These are phyloP conservation scores for Pristionchus pacificus DNA, from an alignment of 1,140 invertebrate species.

Conservation along the genomic window DNA sequence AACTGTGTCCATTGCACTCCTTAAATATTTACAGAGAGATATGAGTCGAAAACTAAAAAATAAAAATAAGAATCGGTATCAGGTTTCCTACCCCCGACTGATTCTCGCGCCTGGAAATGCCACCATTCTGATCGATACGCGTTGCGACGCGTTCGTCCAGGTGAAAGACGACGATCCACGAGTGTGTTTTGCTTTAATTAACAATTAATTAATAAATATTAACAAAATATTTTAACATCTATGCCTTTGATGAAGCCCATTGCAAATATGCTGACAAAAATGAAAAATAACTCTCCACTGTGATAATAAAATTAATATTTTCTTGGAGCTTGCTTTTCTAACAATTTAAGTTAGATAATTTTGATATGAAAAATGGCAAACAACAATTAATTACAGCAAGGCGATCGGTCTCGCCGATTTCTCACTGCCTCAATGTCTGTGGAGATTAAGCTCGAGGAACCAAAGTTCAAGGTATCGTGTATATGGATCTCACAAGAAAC, in stretches of 20 bases:
- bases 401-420: slow-evolving; percentile 48
- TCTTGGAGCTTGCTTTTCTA: neutral
- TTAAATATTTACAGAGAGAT: no score
- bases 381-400: slow-evolving; percentile 42
- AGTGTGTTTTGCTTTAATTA: neutral
- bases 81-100: slow-evolving; percentile 50
- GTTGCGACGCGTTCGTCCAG: slow-evolving; percentile 55
- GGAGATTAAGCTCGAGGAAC: slow-evolving; percentile 47
- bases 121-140: slow-evolving; percentile 47
- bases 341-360: neutral
- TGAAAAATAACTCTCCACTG: neutral
- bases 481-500: no score
- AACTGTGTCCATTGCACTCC: no score
- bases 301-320: neutral
- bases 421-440: slow-evolving; percentile 55
- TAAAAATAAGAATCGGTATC: no score
- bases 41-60: no score
- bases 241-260: neutral
- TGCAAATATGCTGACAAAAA: neutral
- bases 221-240: neutral
- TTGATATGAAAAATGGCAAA: neutral
- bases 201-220: neutral
- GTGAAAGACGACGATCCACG: slow-evolving; percentile 20
- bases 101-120: slow-evolving; percentile 45
- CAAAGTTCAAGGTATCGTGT: neutral